Evolutionary conservation across 2,113 vertebrate genomes (phyloP).

Genomic region (Periophthalmus modestus): DNA sequence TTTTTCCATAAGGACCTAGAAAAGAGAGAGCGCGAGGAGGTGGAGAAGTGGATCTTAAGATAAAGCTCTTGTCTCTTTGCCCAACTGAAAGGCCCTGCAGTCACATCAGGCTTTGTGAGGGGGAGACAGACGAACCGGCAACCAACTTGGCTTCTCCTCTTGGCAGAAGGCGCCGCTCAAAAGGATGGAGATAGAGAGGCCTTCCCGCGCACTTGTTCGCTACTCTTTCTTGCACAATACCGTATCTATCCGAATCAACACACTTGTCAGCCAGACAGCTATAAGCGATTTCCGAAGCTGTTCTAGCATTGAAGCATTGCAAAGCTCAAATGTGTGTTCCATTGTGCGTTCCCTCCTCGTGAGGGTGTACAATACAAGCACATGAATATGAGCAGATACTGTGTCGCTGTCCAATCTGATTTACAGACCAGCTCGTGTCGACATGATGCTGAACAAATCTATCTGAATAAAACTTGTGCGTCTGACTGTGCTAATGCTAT

Average conservation of each 20-base stretch:
- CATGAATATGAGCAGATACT: slow-evolving; percentile 40
- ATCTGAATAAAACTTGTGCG: slow-evolving; percentile 17
- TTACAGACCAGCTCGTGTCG: slow-evolving; percentile 27
- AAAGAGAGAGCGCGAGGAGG: slow-evolving; percentile 48
- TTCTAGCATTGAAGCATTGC: slow-evolving; percentile 56
- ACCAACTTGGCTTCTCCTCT: slow-evolving; percentile 67
- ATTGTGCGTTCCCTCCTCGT: slow-evolving; percentile 53
- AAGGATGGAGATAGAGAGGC: slow-evolving; percentile 45
- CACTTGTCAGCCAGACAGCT: slow-evolving; percentile 73
- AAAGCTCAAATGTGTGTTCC: slow-evolving; percentile 65
- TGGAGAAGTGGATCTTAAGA: slow-evolving; percentile 73
- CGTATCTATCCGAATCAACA: slow-evolving; percentile 74
- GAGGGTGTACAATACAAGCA: slow-evolving; percentile 42
- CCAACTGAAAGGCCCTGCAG: slow-evolving; percentile 65
- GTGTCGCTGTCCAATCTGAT: slow-evolving; percentile 30
- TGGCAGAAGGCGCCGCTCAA: slow-evolving; percentile 58
- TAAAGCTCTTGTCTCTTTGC: slow-evolving; percentile 74
- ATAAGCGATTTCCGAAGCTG: slow-evolving; percentile 61
- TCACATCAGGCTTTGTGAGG: slow-evolving; percentile 69
- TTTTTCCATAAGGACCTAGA: slow-evolving; percentile 51
- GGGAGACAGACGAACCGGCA: slow-evolving; percentile 55
- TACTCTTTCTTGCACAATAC: slow-evolving; percentile 65
- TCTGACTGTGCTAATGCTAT: slow-evolving; percentile 10
- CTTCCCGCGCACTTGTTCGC: slow-evolving; percentile 66
- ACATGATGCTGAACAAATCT: slow-evolving; percentile 20